Conservation (phyloP, 2,797 vertebrate genomes). For the Sebastes paucispinis region DNA sequence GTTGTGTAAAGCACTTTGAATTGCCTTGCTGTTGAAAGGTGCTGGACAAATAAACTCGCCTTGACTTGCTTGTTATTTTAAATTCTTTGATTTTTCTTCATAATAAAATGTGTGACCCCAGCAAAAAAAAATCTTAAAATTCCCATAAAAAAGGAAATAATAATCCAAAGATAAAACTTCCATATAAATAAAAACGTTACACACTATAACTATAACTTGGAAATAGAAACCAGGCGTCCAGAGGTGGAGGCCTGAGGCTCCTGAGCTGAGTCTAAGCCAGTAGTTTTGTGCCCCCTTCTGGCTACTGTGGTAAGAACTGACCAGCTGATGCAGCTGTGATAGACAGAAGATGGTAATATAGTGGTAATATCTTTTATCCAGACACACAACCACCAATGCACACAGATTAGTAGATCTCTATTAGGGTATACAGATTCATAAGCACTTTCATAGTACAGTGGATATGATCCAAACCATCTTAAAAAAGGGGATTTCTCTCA, state of each 20-base stretch:
- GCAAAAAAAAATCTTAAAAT: background rate
- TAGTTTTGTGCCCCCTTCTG: conserved; percentile 92
- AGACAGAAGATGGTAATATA: background rate
- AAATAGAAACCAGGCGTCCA: background rate
- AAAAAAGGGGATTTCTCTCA: background rate
- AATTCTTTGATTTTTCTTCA: background rate
- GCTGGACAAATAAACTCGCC: background rate
- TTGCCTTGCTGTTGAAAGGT: background rate
- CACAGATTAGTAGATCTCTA: background rate
- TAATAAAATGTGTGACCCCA: background rate
- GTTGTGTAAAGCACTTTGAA: background rate
- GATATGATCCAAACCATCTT: too few species aligned
- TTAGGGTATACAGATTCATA: background rate
- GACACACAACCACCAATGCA: background rate
- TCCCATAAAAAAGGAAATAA: rapidly evolving
- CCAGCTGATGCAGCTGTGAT: conserved; percentile 42
- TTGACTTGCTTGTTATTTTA: background rate
- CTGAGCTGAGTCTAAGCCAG: conserved; percentile 46
- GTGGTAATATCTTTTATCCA: background rate
- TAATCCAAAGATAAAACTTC: background rate
- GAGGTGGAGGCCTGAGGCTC: conserved; percentile 40
- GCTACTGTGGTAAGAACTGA: conserved; percentile 64
- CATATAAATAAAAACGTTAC: background rate
- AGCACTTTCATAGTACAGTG: rapidly evolving
- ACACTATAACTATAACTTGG: background rate